Base-by-base conservation (phyloP, 2,888 invertebrate species). In the Eupithecia centaureata region DNA sequence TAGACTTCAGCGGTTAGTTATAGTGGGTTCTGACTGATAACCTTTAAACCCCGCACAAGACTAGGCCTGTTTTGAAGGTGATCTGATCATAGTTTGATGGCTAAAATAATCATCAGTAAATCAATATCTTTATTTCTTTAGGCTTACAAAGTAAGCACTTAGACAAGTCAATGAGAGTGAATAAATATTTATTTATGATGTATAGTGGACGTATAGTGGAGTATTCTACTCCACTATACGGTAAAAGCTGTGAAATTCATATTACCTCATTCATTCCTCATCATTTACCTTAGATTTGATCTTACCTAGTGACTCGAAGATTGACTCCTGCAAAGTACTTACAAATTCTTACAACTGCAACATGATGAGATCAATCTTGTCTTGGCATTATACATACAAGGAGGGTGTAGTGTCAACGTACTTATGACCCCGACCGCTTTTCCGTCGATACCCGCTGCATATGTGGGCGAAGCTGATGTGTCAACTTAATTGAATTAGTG, bases 361-460 rank as follows among this genome's bases (percentile, higher is more conserved):
- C 22, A 32, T 32, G 28, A 57, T 57, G 10, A 32, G 32, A 22
- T 51, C 47, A 47, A 22, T 47, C 47, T 47, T 13, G 63, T 69
- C 59, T 38, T 56, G 27, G 28, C 15, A 38, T n/a, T 56, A 28
- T 28, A 28, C n/a, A n/a, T 2, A n/a, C 28, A 56, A 60, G 64
- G 59, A 47, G 30, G 32, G 18, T 30, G 12, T 58, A 68, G 75
- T 76, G 83, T 83, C 83, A 84, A 85, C 65, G 83, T 77, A 76
- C 85, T 76, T 63, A 65, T 61, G 74, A 65, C 79, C 79, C 78
- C 80, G 77, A 79, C 76, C 79, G 78, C 77, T 72, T 76, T 79
- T 76, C 74, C 73, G 69, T 74, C 75, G 75, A 70, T 73, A 77
- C 71, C 69, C 68, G 67, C 71, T 76, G 73, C 73, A 76, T 76